Evolutionary conservation across 2,113 vertebrate genomes (phyloP).

Genomic region (Clarias magur): DNA sequence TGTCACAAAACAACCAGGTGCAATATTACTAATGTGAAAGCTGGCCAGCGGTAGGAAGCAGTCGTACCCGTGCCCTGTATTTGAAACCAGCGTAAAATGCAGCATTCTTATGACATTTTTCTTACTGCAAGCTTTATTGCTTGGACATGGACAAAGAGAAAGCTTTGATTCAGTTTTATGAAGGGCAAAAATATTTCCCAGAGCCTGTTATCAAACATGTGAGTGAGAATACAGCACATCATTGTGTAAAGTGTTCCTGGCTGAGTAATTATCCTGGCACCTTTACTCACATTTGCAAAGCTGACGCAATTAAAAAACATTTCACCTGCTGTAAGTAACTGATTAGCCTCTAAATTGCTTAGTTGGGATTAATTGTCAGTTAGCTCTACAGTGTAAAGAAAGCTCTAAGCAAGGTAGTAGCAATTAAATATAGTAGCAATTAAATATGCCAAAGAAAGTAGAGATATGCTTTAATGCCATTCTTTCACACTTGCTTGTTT

Average conservation of each 20-base stretch:
- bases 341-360: slow-evolving; percentile 59
- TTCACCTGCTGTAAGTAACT: slow-evolving; percentile 58
- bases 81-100: background rate
- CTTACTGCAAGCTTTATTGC: background rate
- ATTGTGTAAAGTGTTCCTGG: background rate
- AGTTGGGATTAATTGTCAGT: slow-evolving; percentile 55
- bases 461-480: slow-evolving; percentile 2
- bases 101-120: background rate
- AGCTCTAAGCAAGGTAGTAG: slow-evolving; percentile 28
- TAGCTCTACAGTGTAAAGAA: slow-evolving; percentile 47
- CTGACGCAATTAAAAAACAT: slow-evolving; percentile 55
- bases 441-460: slow-evolving; percentile 13
- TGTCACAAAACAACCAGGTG: too few relatives aligned
- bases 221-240: slow-evolving; percentile 12
- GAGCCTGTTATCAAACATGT: slow-evolving; percentile 5
- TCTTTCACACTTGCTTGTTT: slow-evolving; percentile 30
- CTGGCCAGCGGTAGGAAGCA: too few relatives aligned
- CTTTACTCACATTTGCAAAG: slow-evolving; percentile 55
- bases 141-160: background rate
- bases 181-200: slow-evolving; percentile 1
- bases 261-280: slow-evolving; percentile 52
- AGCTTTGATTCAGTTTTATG: background rate
- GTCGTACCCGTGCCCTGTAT: too few relatives aligned
- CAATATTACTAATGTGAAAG: too few relatives aligned
- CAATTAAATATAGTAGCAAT: slow-evolving; percentile 10